Conservation (phyloP, 2,797 vertebrate species). For the Bradypus variegatus region DNA sequence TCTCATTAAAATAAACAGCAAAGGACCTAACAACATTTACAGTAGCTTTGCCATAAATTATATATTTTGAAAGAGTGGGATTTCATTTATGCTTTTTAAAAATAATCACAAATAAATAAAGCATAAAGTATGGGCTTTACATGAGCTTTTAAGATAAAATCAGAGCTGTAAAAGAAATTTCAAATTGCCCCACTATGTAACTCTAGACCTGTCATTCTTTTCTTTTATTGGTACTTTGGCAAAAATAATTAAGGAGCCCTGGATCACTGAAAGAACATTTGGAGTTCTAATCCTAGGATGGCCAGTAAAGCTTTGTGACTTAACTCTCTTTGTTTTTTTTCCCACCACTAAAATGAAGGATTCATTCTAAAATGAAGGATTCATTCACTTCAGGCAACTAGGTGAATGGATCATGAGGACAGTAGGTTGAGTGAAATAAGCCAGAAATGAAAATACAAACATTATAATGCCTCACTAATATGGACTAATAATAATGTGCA, state of each 20-base stretch:
- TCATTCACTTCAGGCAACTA: background rate
- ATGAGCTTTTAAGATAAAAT: constrained; percentile 41
- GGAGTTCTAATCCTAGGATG: constrained; percentile 12
- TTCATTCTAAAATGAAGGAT: constrained; percentile 25
- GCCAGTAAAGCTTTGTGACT: constrained; percentile 7
- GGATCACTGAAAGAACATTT: background rate
- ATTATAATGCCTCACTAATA: no score
- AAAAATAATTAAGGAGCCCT: background rate
- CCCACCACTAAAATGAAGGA: constrained; percentile 2
- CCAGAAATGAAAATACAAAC: no score
- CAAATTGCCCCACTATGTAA: constrained; percentile 6
- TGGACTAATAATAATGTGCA: no score
- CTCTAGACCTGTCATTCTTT: background rate
- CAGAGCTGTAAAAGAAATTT: constrained; percentile 34
- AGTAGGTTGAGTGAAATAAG: no score
- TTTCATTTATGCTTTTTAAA: constrained; percentile 26
- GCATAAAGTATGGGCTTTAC: background rate
- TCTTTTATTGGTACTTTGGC: background rate
- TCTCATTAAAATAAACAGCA: constrained; percentile 28
- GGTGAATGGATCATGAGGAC: no score
- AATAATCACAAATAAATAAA: constrained; percentile 22
- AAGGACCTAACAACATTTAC: background rate
- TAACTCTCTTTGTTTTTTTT: constrained; percentile 20
- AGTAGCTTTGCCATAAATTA: constrained; percentile 34
- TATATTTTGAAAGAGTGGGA: constrained; percentile 11